Evolutionary conservation across 2,113 vertebrate genomes (phyloP).

Genomic region (Prochilodus magdalenae): DNA sequence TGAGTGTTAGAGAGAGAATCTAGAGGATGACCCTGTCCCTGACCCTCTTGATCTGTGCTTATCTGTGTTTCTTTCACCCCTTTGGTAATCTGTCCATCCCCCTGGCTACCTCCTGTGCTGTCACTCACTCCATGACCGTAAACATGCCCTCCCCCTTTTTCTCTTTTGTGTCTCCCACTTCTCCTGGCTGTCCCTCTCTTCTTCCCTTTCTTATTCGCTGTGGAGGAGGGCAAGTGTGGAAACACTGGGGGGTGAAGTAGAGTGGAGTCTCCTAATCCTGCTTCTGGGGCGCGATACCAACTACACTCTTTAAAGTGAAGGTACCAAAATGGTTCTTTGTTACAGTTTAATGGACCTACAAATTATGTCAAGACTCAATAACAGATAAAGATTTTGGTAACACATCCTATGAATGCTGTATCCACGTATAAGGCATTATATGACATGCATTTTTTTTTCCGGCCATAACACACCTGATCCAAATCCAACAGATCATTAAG

Average conservation of each 20-base stretch:
- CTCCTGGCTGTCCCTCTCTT: not conserved
- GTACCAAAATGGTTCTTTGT: no score
- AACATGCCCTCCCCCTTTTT: constrained; percentile 37
- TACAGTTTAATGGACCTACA: no score
- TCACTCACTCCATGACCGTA: constrained; percentile 39
- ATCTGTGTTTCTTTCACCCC: not conserved
- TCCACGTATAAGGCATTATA: no score
- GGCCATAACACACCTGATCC: no score
- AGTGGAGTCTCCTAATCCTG: not conserved
- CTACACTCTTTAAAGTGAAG: no score
- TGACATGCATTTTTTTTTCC: no score
- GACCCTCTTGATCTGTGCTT: not conserved
- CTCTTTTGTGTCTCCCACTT: constrained; percentile 14
- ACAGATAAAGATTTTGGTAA: no score
- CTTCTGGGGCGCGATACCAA: not conserved
- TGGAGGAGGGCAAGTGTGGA: constrained; percentile 16
- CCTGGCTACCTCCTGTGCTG: constrained; percentile 43
- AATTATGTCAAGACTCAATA: no score
- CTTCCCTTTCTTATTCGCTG: constrained; percentile 52
- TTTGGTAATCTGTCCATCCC: constrained; percentile 29
- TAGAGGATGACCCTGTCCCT: constrained; percentile 8
- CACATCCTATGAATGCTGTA: no score
- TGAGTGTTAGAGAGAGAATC: not conserved
- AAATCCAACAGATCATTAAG: not conserved
- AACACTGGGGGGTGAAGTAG: not conserved